Base-by-base conservation (phyloP, 2,888 invertebrate genomes). In the Napeogenes sylphis region DNA sequence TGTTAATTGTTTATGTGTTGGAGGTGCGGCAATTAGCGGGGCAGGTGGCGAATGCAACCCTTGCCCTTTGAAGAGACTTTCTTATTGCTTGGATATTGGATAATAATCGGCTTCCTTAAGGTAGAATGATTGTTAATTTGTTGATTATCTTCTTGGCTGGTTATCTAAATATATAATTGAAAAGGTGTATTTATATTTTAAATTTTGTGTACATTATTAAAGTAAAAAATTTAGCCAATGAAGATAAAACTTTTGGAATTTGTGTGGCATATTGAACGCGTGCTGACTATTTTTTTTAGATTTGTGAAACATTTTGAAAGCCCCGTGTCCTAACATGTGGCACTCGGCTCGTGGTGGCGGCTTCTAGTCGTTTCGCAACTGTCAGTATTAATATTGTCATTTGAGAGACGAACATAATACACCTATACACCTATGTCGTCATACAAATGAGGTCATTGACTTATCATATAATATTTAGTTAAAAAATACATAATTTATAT, bases 11-110 rank as follows among this genome's bases (percentile, higher is more conserved):
- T 74, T 72, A 73, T 71, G 71, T 66, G 69, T 72, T 78, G 80
- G 82, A 85, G 82, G 82, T 76, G 80, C 82, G 82, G 87, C 84
- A 88, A 90, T 88, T 87, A 88, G 84, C 83, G 80, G 83, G 83
- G 76, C 85, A 85, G 84, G 84, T 87, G 88, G 84, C 83, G 85
- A 87, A 83, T 82, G 80, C 84, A 83, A 84, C 82, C 85, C 83
- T 74, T 77, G 83, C 85, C 83, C 87, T 85, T 81, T 76, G 68
- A 63, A 68, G 70, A 63, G 66, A 71, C 72, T 73, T 73, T 73
- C 74, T 75, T 75, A 76, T 79, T 79, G 75, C 76, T 73, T 75
- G 79, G 30, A 6, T 12, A 10, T 42, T 42, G 42, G 8, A 42
- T 42, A 10, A 42, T 42, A 10, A 42, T 42, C 10, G 10, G 42